These are phyloP conservation scores for Drosophila asahinai DNA, from an alignment of 1,140 invertebrate species.

Conservation along the genomic window DNA sequence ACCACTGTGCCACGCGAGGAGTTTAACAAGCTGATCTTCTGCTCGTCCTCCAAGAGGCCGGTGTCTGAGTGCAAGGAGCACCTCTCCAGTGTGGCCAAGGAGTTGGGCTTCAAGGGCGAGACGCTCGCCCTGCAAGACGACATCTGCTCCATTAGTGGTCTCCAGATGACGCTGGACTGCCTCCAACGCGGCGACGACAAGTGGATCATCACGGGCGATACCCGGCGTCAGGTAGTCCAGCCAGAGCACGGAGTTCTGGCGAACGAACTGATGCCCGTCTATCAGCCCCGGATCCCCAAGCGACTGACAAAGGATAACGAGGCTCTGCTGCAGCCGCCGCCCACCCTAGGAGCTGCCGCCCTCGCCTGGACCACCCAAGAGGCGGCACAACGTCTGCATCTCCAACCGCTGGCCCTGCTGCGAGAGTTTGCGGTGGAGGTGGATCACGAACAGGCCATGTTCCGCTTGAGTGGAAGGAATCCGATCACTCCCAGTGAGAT, in stretches of 20 bases:
- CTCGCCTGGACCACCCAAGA: slow-evolving; percentile 92
- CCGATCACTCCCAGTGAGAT: slow-evolving; percentile 28
- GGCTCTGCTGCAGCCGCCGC: slow-evolving; percentile 88
- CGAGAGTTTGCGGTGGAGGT: slow-evolving; percentile 93
- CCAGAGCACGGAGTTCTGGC: slow-evolving; percentile 22
- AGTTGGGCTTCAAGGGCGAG: slow-evolving; percentile 56
- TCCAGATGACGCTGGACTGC: slow-evolving; percentile 52
- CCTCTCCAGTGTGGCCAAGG: slow-evolving; percentile 24
- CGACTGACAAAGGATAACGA: neutral
- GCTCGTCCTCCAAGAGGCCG: slow-evolving; percentile 24
- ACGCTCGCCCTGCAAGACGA: slow-evolving; percentile 27
- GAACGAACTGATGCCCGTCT: slow-evolving; percentile 42
- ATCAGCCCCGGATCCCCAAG: neutral
- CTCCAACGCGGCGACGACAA: slow-evolving; percentile 23
- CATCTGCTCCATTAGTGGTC: slow-evolving; percentile 43
- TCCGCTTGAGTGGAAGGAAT: slow-evolving; percentile 1
- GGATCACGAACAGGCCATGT: slow-evolving; percentile 90
- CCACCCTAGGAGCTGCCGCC: slow-evolving; percentile 92
- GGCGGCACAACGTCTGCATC: slow-evolving; percentile 90
- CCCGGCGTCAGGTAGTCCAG: slow-evolving; percentile 27
- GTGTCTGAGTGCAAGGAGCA: neutral
- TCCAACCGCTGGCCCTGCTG: slow-evolving; percentile 96
- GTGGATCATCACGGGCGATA: slow-evolving; percentile 60
- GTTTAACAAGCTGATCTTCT: slow-evolving; percentile 56
- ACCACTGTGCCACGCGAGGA: slow-evolving; percentile 54